Evolutionary conservation across 1,140 invertebrate genomes (phyloP), one percentile per base, ranked within the genome.

Genomic region (Ridgeia piscesae): DNA sequence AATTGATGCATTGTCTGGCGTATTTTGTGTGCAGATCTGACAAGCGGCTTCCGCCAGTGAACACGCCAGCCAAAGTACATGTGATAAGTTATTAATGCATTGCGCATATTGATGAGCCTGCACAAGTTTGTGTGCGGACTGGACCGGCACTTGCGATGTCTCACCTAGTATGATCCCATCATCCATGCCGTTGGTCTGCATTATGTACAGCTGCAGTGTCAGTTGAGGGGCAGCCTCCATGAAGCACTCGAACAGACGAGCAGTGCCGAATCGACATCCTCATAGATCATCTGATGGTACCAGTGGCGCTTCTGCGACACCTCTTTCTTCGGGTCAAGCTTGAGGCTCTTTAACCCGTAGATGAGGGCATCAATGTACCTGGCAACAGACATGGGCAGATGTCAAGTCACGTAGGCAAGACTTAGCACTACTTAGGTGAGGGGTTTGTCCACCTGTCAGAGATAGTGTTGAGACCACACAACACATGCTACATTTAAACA

Each of bases 191-290:
- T 89, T n/a, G 6, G 50, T 89, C 27, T 31, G 34, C 97, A 97
- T 93, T 97, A 97, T 94, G 97, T 97, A 97, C 35, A 98, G 96
- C 96, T 98, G 98, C 92, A 98, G 96, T 88, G 98, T 97, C 94
- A 98, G 97, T 95, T 98, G 98, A 6, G 98, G 98, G 0, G 98
- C 98, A 31, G 98, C 97, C 96, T 99, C 98, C 93, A 99, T 96
- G 95, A 98, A 99, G 95, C 98, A 98, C 96, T 99, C 98, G 95
- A 99, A 97, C 90, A 99, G 97, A 94, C 98, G 96, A 99, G 96
- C 92, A 99, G 96, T 27, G 95, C 94, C 31, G 95, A 95, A 94
- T 96, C 95, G 8, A 94, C 94, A 93, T 95, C 95, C 91, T 96
- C 95, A 92, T 94, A 94, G 92, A 95, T 92, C 95, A 96, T 95